Conservation (phyloP, 64 coral and sea anemone genomes). For the Catalaphyllia jardinei region DNA sequence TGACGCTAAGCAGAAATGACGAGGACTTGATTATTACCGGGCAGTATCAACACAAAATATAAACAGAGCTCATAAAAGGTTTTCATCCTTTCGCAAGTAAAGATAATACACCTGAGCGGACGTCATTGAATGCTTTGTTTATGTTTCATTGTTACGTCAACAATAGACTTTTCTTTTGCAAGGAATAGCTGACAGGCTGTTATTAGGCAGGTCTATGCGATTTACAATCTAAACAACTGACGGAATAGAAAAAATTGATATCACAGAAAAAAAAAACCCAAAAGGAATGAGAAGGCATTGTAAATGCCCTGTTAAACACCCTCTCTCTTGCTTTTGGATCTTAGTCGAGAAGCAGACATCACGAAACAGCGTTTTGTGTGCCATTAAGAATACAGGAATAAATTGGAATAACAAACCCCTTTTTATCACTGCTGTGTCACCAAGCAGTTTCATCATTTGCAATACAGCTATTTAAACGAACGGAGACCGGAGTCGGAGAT, state of each 20-base stretch:
- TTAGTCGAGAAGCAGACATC: neutral
- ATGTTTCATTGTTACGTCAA: neutral
- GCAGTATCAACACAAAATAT: neutral
- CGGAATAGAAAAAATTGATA: neutral
- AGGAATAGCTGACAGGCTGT: neutral
- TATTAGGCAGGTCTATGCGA: neutral
- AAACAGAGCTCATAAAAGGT: neutral
- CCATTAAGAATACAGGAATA: neutral
- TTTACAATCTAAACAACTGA: neutral
- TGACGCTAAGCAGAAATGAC: neutral
- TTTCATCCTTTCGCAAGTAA: neutral
- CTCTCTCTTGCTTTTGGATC: neutral
- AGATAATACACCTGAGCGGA: neutral
- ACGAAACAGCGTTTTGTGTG: neutral
- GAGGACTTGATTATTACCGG: neutral
- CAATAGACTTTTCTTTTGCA: neutral
- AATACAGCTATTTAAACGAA: conserved; percentile 1
- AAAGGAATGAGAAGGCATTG: neutral
- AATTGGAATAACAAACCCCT: neutral
- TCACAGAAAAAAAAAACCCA: neutral
- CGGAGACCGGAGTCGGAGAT: too few relatives aligned
- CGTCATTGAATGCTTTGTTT: neutral
- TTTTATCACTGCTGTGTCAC: neutral
- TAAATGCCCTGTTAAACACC: neutral
- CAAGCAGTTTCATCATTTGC: neutral